Conservation (phyloP, 1,140 invertebrate species). For the Platyura marginata region DNA sequence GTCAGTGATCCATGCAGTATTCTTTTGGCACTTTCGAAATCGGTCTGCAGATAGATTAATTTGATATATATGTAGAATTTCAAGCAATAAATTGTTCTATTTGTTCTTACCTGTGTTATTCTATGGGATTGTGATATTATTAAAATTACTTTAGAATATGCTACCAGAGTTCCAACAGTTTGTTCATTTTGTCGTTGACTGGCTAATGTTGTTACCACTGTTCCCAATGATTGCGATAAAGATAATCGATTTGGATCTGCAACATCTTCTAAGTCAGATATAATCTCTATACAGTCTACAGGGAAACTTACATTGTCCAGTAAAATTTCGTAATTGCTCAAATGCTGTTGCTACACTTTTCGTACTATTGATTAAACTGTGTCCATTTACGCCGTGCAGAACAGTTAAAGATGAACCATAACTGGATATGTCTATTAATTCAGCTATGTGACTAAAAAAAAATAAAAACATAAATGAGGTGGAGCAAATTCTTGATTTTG, state of each 20-base stretch:
- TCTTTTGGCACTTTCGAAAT: background rate
- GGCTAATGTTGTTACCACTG: background rate
- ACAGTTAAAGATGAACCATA: constrained; percentile 33
- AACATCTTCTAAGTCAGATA: constrained; percentile 1
- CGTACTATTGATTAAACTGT: constrained; percentile 30
- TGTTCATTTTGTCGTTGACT: background rate
- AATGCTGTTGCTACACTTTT: constrained; percentile 22
- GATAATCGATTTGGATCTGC: constrained; percentile 1
- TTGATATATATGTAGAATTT: background rate
- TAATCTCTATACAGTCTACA: background rate
- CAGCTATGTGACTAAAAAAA: too few relatives aligned
- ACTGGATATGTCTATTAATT: constrained; percentile 30
- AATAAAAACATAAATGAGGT: too few relatives aligned
- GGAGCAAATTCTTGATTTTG: too few relatives aligned
- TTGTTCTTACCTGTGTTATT: background rate
- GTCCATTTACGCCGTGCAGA: constrained; percentile 33
- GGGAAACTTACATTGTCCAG: constrained; percentile 20
- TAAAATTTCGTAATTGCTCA: constrained; percentile 20
- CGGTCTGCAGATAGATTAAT: background rate
- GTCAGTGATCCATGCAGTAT: background rate
- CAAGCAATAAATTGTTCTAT: too few relatives aligned
- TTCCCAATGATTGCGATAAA: background rate
- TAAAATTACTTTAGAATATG: background rate
- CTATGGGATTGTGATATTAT: background rate
- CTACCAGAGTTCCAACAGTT: background rate